A percentile compares a stretch with the other conserved stretches of the same genome.
These are phyloP conservation scores for Carcharodon carcharias DNA, from an alignment of 2,797 vertebrate genomes.

Conservation along the genomic window DNA sequence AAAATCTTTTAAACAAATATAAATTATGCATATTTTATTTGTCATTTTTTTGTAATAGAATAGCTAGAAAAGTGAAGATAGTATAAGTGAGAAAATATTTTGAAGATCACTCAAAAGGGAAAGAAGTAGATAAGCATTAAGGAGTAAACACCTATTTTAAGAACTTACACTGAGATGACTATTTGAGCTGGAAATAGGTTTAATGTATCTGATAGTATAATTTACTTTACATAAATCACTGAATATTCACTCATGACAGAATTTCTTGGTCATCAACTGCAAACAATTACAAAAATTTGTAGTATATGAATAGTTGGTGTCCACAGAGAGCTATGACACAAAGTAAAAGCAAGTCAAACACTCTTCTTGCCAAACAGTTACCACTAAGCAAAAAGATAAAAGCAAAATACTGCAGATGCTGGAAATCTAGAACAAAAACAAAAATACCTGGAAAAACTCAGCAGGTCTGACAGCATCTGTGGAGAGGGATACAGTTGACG, in stretches of 20 bases:
- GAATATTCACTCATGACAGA: background rate
- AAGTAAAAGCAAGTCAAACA: background rate
- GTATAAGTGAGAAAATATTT: background rate
- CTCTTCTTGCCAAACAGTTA: background rate
- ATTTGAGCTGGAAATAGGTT: background rate
- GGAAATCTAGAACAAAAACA: too few relatives aligned
- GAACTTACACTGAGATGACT: background rate
- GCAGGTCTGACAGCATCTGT: too few relatives aligned
- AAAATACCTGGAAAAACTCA: too few relatives aligned
- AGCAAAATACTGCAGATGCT: too few relatives aligned
- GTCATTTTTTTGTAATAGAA: background rate
- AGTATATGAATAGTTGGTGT: background rate
- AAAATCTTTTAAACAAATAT: conserved; percentile 14
- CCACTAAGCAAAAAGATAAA: background rate
- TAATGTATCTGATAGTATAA: background rate
- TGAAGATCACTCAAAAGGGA: background rate
- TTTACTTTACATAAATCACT: background rate
- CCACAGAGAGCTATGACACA: background rate
- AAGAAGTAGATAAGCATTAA: background rate
- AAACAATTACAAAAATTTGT: background rate
- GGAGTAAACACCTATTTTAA: background rate
- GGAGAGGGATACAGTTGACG: too few relatives aligned
- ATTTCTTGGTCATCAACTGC: conserved; percentile 6
- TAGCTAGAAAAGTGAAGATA: background rate
- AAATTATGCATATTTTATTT: background rate